Conservation (phyloP, 2,888 invertebrate species). For the Lydus trimaculatus region DNA sequence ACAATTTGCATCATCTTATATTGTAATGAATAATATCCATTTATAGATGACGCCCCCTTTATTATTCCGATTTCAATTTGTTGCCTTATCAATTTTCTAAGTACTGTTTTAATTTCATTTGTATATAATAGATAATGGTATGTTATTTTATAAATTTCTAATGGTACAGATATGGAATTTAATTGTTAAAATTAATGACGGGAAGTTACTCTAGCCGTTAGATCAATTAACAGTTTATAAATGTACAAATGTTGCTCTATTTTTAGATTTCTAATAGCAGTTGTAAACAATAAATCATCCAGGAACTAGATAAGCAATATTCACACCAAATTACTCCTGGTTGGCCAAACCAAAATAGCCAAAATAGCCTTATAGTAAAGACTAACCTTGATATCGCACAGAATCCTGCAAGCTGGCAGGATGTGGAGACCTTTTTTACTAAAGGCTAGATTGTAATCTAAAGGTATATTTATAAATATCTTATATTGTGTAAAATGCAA, state of each 20-base stretch:
- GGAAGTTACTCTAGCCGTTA: background rate
- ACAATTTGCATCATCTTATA: background rate
- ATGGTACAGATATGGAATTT: background rate
- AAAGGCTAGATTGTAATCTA: background rate
- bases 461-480: no score
- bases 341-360: no score
- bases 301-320: no score
- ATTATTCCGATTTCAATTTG: background rate
- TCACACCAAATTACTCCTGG: no score
- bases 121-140: background rate
- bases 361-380: no score
- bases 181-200: slow-evolving; percentile 1
- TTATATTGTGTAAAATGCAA: background rate
- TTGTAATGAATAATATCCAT: background rate
- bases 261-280: background rate
- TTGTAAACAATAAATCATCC: background rate
- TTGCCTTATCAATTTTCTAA: slow-evolving; percentile 3
- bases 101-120: background rate
- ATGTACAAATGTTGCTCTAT: background rate
- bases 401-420: background rate
- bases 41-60: background rate
- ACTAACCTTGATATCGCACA: background rate
- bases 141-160: background rate
- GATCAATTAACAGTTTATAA: background rate
- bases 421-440: background rate